Evolutionary conservation across 2,113 vertebrate genomes (phyloP).

Genomic region (Lutjanus erythropterus): DNA sequence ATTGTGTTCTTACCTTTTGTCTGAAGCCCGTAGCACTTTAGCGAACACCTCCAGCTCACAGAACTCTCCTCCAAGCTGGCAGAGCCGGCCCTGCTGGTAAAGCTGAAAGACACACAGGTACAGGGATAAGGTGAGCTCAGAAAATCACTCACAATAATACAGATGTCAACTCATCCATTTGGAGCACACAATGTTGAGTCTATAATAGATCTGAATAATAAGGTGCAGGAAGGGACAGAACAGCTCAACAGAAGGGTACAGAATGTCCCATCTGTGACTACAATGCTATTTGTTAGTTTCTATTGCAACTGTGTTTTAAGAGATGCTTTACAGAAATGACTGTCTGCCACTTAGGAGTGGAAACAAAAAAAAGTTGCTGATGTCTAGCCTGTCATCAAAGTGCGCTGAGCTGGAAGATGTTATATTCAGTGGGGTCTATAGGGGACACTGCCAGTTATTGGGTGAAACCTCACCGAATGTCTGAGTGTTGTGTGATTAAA

Average conservation of each 20-base stretch:
- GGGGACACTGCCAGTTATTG: background rate
- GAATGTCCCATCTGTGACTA: background rate
- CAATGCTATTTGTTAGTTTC: background rate
- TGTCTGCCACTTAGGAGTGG: slow-evolving; percentile 6
- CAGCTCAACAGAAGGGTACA: background rate
- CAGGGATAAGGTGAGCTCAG: slow-evolving; percentile 23
- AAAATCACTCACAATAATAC: background rate
- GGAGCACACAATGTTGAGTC: background rate
- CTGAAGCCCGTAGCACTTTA: slow-evolving; percentile 97
- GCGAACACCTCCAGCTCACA: slow-evolving; percentile 99
- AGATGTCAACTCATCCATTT: background rate
- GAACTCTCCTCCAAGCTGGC: slow-evolving; percentile 98
- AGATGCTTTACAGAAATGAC: slow-evolving; percentile 7
- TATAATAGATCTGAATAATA: background rate
- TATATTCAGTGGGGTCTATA: slow-evolving; percentile 13
- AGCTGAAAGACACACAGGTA: slow-evolving; percentile 85
- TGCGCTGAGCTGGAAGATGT: slow-evolving; percentile 52
- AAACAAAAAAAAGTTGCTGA: slow-evolving; percentile 58
- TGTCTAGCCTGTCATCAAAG: slow-evolving; percentile 63
- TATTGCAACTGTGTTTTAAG: slow-evolving; percentile 3
- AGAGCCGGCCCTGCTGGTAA: slow-evolving; percentile 98
- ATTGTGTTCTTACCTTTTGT: slow-evolving; percentile 91
- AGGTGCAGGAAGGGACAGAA: background rate
- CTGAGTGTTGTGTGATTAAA: background rate
- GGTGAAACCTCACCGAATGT: background rate